Conservation (phyloP, 2,113 vertebrate species). For the Lontra canadensis region DNA sequence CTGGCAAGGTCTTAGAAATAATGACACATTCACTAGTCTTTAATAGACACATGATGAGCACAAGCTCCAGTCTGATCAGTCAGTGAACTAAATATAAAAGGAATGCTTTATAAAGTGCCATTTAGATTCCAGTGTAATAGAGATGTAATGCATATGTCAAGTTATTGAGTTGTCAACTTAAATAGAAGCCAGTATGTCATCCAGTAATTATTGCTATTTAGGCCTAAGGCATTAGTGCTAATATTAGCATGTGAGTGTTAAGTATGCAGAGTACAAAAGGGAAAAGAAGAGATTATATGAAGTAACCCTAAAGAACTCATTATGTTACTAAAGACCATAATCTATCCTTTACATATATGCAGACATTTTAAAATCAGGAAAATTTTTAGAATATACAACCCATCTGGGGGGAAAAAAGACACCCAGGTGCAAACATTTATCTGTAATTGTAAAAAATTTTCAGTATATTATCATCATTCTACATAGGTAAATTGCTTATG, state of each 20-base stretch:
- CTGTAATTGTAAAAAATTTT: not conserved
- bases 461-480: not conserved
- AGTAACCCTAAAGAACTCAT: conserved; percentile 56
- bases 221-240: conserved; percentile 68
- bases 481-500: not conserved
- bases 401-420: not conserved
- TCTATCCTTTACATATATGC: not conserved
- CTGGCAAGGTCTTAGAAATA: conserved; percentile 55
- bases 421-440: not conserved
- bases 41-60: conserved; percentile 48
- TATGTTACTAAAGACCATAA: not conserved
- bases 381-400: not conserved
- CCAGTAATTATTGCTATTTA: conserved; percentile 75
- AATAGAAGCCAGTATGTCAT: conserved; percentile 81
- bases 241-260: conserved; percentile 76
- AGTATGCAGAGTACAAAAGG: conserved; percentile 47
- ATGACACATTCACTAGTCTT: conserved; percentile 67
- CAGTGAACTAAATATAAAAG: conserved; percentile 75
- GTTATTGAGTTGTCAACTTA: conserved; percentile 81
- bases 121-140: conserved; percentile 74
- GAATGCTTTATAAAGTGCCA: conserved; percentile 63
- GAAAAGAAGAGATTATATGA: conserved; percentile 45
- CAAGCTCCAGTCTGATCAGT: conserved; percentile 54
- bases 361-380: conserved; percentile 6
- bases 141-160: conserved; percentile 79